Conservation (phyloP, 2,888 invertebrate genomes). For the Phalangium opilio region DNA sequence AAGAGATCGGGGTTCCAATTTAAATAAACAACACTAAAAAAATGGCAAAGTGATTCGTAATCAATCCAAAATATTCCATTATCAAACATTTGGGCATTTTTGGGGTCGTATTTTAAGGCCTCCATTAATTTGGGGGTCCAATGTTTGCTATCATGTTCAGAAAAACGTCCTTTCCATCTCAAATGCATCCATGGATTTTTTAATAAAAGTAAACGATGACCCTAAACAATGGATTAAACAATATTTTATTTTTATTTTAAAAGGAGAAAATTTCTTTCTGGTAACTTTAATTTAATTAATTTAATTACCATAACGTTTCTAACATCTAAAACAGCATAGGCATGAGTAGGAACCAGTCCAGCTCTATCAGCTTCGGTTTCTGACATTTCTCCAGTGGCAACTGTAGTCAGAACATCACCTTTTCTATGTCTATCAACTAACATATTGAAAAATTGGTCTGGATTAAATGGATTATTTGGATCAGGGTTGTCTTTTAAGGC, state of each 20-base stretch:
- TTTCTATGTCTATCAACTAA: constrained; percentile 52
- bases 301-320: constrained; percentile 46
- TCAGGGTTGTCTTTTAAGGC: constrained; percentile 39
- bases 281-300: background rate
- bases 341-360: constrained; percentile 80
- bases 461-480: constrained; percentile 36
- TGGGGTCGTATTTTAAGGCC: constrained; percentile 66
- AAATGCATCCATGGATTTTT: constrained; percentile 97
- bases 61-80: constrained; percentile 96
- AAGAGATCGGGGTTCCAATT: constrained; percentile 91
- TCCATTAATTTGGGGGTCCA: constrained; percentile 66
- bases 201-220: constrained; percentile 58
- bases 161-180: constrained; percentile 88
- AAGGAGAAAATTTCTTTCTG: too few species aligned
- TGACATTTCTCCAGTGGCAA: constrained; percentile 65
- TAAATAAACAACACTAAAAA: constrained; percentile 85
- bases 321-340: constrained; percentile 81
- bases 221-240: constrained; percentile 40
- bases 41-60: constrained; percentile 68
- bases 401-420: constrained; percentile 63
- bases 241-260: too few species aligned
- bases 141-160: constrained; percentile 61
- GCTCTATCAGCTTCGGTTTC: constrained; percentile 65
- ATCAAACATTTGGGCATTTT: constrained; percentile 72
- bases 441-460: constrained; percentile 48